phyloP scores from a whole-genome alignment of 1,140 invertebrate genomes.

The Spodoptera frugiperda region DNA sequence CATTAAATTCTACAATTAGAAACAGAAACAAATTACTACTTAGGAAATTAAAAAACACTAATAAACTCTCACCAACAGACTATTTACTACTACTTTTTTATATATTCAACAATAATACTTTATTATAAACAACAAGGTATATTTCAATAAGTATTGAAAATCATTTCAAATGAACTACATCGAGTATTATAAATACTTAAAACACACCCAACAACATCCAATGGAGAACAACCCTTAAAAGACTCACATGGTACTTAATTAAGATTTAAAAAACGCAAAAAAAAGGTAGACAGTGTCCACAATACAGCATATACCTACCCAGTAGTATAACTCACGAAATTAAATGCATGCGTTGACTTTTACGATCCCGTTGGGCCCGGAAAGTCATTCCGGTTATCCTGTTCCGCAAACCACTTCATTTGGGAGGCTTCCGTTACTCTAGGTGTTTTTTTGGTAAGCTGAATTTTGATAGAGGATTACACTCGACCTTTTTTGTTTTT shows the following conservation, averaged over 20 bases:
- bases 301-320: conserved; percentile 13
- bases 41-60: too few relatives aligned
- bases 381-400: conserved; percentile 66
- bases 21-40: too few relatives aligned
- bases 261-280: background rate
- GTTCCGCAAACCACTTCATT: conserved; percentile 60
- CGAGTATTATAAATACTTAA: too few relatives aligned
- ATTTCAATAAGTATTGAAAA: too few relatives aligned
- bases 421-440: conserved; percentile 51
- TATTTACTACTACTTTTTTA: too few relatives aligned
- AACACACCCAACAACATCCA: too few relatives aligned
- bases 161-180: too few relatives aligned
- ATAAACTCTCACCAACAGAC: too few relatives aligned
- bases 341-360: conserved; percentile 70
- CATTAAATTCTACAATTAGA: too few relatives aligned
- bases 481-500: conserved; percentile 31
- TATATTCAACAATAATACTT: too few relatives aligned
- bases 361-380: conserved; percentile 62
- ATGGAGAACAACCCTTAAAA: too few relatives aligned
- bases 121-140: too few relatives aligned
- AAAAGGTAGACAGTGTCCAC: conserved; percentile 4
- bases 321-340: conserved; percentile 61
- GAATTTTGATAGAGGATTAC: conserved; percentile 56
- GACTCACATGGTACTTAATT: conserved; percentile 9
- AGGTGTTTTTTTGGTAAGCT: conserved; percentile 57